Percentiles rank a stretch among this genome's conserved stretches.
Conservation (phyloP, 2,888 invertebrate genomes). For the Apoderus coryli region DNA sequence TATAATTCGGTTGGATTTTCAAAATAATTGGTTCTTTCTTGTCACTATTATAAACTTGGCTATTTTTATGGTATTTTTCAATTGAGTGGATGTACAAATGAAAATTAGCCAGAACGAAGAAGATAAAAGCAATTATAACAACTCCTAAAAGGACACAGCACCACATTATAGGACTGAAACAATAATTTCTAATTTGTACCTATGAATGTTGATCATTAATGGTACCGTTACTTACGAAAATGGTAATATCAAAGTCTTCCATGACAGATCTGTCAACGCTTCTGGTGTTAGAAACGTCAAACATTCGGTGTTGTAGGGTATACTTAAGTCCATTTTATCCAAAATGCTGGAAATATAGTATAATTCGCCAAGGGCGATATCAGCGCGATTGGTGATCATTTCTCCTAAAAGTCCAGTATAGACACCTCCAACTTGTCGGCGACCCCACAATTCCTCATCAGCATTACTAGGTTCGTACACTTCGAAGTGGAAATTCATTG, state of each 20-base stretch:
- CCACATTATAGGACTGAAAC: conserved; percentile 45
- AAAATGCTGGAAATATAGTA: conserved; percentile 57
- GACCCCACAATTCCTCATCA: conserved; percentile 53
- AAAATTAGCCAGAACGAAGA: conserved; percentile 47
- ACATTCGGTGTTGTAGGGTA: conserved; percentile 70
- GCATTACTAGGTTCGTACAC: conserved; percentile 51
- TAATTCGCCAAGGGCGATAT: conserved; percentile 62
- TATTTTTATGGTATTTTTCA: conserved; percentile 21
- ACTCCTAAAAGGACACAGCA: conserved; percentile 52
- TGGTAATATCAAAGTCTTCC: conserved; percentile 69
- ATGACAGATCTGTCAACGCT: conserved; percentile 64
- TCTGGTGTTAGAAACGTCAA: conserved; percentile 75
- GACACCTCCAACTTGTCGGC: conserved; percentile 44
- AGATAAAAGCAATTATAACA: conserved; percentile 47
- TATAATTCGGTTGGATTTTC: too few species aligned
- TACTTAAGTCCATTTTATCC: conserved; percentile 55
- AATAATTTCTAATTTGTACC: conserved; percentile 1
- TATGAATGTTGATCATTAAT: too few species aligned
- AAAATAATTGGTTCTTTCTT: too few species aligned
- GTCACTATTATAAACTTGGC: too few species aligned
- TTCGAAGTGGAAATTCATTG: conserved; percentile 55
- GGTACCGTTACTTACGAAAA: conserved; percentile 58
- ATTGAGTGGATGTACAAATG: conserved; percentile 33
- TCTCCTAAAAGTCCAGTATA: conserved; percentile 61
- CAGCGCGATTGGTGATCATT: conserved; percentile 50